Evolutionary conservation across 1,140 invertebrate genomes (phyloP), one percentile per base, ranked within the genome.

Genomic region (Amyelois transitella): DNA sequence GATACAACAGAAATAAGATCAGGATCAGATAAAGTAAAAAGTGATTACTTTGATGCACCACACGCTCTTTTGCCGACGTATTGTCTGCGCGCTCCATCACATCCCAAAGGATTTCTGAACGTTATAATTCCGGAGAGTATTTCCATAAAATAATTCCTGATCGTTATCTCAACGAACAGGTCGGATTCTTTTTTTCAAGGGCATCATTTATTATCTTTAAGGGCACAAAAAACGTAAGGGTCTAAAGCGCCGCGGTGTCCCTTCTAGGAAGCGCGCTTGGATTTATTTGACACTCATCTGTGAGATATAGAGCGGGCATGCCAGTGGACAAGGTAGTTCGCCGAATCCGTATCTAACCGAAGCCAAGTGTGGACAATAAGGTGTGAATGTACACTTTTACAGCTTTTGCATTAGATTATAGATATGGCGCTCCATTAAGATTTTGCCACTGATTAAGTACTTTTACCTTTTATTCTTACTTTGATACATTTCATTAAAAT

Each of bases 181-280:
- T 88, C 81, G 77, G 77, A 79, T 77, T 77, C 66, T 81, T 82
- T 81, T 80, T 81, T 69, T 65, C 60, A 69, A 75, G 71, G 69
- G 75, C 78, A 81, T 87, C 84, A 84, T 87, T 87, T 87, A 85
- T 87, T 87, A 87, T 87, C 76, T 86, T 81, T 79, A 78, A 74
- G 62, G 69, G 71, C 66, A 81, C 76, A 84, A 86, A 81, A 85
- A 85, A 81, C 64, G 51, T 58, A 64, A 69, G 79, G 79, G 75
- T 71, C 79, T 71, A 83, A 82, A 84, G 78, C 72, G 78, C 80
- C 77, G 80, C 80, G 59, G 67, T 60, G 72, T 64, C 78, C 80
- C 66, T 87, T 86, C 84, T 79, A 73, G 75, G 84, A 87, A 87
- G 65, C 69, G 68, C 64, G 60, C 64, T 72, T 64, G 64, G 71